These are phyloP conservation scores for Tetrax tetrax DNA, from an alignment of 2,113 vertebrate species.

Conservation along the genomic window DNA sequence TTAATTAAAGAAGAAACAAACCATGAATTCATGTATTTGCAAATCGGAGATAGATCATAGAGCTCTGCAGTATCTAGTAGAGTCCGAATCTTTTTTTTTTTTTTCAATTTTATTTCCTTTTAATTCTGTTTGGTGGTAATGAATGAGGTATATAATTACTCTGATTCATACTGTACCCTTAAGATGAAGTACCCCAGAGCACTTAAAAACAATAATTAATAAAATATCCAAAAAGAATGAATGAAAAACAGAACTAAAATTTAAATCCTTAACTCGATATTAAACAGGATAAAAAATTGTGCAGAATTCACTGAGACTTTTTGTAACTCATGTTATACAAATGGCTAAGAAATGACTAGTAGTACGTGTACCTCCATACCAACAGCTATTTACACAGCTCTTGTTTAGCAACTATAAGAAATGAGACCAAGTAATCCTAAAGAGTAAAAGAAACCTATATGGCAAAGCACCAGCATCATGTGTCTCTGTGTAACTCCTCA, in stretches of 20 bases:
- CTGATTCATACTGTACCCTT: neutral
- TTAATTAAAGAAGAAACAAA: constrained; percentile 17
- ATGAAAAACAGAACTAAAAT: constrained; percentile 1
- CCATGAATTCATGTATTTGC: neutral
- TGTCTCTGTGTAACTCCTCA: neutral
- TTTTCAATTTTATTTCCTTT: neutral
- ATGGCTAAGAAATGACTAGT: neutral
- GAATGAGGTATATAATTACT: neutral
- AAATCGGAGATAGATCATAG: neutral
- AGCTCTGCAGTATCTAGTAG: neutral
- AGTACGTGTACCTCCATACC: neutral
- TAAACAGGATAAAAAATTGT: neutral
- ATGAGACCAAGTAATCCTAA: neutral
- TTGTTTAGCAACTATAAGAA: neutral
- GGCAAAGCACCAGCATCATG: neutral
- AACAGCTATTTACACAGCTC: neutral
- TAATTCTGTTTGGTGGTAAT: neutral
- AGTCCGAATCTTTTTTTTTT: neutral
- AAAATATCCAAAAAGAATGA: neutral
- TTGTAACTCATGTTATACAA: neutral
- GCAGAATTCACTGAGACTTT: neutral
- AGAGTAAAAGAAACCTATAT: neutral
- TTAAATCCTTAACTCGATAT: neutral
- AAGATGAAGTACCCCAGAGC: neutral
- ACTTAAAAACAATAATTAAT: neutral